Percentiles rank a stretch among this genome's conserved stretches.
Conservation (phyloP, 2,113 vertebrate species). For the Pteronura brasiliensis region DNA sequence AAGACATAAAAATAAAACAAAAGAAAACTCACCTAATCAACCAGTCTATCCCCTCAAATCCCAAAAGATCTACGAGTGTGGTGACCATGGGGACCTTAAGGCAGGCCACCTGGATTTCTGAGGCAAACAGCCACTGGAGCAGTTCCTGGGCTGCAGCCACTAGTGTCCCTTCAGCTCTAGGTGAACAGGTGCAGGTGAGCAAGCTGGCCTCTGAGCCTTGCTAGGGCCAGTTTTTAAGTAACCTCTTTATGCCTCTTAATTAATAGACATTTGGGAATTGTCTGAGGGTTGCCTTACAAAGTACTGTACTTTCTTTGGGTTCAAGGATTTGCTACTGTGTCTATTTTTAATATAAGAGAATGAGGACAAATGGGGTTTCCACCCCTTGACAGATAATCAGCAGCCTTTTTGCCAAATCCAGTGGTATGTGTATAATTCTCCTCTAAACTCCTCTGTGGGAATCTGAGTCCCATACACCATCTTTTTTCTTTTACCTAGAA, state of each 20-base stretch:
- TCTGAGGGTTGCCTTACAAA: not conserved
- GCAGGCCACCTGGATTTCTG: not conserved
- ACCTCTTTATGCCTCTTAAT: not conserved
- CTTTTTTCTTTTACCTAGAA: not conserved
- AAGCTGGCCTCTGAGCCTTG: not conserved
- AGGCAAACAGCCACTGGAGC: not conserved
- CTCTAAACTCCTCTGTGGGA: not conserved
- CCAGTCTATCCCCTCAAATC: not conserved
- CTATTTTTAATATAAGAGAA: not conserved
- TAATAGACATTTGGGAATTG: not conserved
- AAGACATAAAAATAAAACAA: not conserved
- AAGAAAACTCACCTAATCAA: not conserved
- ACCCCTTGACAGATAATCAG: not conserved
- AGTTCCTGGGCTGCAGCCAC: not conserved
- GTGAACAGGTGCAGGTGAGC: not conserved
- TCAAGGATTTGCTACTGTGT: not conserved
- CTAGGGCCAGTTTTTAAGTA: not conserved
- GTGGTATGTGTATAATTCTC: not conserved
- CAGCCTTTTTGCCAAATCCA: not conserved
- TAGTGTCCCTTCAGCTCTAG: not conserved
- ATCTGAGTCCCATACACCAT: not conserved
- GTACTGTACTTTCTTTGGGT: not conserved
- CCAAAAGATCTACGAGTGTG: not conserved
- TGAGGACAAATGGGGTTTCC: not conserved
- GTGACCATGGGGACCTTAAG: not conserved